phyloP scores from a whole-genome alignment of 1,140 invertebrate genomes.

The Caenorhabditis remanei region DNA sequence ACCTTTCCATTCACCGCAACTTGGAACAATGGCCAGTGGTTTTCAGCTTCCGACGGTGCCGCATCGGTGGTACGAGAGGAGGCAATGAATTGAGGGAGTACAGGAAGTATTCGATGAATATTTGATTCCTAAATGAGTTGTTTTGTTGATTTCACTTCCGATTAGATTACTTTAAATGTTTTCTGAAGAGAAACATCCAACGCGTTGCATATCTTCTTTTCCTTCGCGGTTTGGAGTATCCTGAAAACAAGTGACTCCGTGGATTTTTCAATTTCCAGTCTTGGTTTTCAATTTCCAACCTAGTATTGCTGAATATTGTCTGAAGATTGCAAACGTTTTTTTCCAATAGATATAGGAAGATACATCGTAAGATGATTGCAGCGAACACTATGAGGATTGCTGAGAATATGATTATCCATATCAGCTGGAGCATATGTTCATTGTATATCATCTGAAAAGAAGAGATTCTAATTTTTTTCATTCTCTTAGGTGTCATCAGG shows the following conservation, averaged over 20 bases:
- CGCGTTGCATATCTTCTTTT: constrained; percentile 26
- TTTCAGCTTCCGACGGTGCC: background rate
- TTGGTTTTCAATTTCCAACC: background rate
- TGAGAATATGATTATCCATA: constrained; percentile 17
- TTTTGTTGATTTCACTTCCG: background rate
- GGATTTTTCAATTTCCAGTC: background rate
- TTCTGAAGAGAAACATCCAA: constrained; percentile 19
- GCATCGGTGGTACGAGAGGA: background rate
- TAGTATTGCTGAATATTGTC: constrained; percentile 27
- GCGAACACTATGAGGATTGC: background rate
- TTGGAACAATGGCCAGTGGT: constrained; percentile 46
- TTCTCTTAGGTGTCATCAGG: background rate
- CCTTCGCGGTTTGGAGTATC: constrained; percentile 19
- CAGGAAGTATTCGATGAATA: constrained; percentile 11
- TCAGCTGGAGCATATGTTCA: constrained; percentile 8
- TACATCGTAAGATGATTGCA: background rate
- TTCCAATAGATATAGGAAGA: background rate
- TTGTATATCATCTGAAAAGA: constrained; percentile 32
- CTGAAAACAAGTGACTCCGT: background rate
- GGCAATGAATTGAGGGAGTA: constrained; percentile 11
- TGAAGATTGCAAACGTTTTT: constrained; percentile 30
- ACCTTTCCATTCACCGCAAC: constrained; percentile 41
- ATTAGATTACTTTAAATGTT: constrained; percentile 9
- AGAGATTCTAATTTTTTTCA: background rate
- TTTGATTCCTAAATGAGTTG: constrained; percentile 36